Conservation (phyloP, 2,797 vertebrate species). For the Urosaurus nigricauda region DNA sequence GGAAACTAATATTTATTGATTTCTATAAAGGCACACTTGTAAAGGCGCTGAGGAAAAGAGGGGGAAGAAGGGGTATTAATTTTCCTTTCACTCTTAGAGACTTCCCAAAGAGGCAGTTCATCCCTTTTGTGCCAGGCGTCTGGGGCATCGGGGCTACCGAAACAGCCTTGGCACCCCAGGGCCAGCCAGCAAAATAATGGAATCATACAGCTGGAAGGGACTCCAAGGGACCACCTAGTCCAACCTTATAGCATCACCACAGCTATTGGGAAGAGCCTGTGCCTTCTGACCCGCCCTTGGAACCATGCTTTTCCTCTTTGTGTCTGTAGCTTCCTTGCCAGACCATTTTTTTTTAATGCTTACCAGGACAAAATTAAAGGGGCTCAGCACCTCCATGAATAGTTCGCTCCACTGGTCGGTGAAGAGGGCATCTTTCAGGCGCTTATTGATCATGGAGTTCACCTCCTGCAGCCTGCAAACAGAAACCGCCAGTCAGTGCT, state of each 20-base stretch:
- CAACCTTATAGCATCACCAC: neutral
- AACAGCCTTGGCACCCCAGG: too few relatives aligned
- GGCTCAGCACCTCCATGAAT: constrained; percentile 95
- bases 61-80: neutral
- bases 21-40: too few relatives aligned
- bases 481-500: neutral
- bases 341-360: constrained; percentile 71
- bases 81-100: neutral
- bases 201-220: too few relatives aligned
- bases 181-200: too few relatives aligned
- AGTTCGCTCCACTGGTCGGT: constrained; percentile 98
- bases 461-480: constrained; percentile 93
- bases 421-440: constrained; percentile 96
- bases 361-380: constrained; percentile 96
- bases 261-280: neutral
- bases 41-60: neutral
- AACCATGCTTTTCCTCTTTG: too few relatives aligned
- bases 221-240: neutral
- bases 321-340: neutral
- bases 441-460: constrained; percentile 98
- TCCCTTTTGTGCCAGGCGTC: too few relatives aligned
- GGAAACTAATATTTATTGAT: too few relatives aligned
- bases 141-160: too few relatives aligned
- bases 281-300: neutral
- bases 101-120: too few relatives aligned